Conservation (phyloP, 2,113 vertebrate species). For the Thalassarche chlororhynchos region DNA sequence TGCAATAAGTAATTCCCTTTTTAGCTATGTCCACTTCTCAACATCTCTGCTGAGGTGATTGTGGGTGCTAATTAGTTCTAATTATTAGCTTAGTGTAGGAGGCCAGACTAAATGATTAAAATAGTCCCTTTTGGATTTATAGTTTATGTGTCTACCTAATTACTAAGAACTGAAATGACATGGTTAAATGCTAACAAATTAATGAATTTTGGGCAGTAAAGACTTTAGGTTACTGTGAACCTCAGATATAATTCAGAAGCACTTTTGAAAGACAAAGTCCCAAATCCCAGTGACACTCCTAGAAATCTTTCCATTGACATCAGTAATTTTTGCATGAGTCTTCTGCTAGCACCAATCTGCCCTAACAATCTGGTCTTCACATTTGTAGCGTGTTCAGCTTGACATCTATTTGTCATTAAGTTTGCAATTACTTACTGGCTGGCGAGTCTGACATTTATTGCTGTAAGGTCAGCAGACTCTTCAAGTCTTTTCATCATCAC, state of each 20-base stretch:
- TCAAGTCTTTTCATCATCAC: conserved; percentile 76
- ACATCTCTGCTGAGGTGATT: not conserved
- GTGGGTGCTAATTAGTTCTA: not conserved
- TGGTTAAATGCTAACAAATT: not conserved
- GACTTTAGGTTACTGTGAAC: not conserved
- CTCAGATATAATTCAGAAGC: not conserved
- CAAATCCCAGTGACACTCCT: not conserved
- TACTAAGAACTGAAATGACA: not conserved
- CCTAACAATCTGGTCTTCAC: not conserved
- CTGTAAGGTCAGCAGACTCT: conserved; percentile 40
- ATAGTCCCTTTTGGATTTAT: not conserved
- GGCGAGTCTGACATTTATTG: conserved; percentile 73
- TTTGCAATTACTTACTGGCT: conserved; percentile 75
- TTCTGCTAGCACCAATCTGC: not conserved
- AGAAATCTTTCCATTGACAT: not conserved
- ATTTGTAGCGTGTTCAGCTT: not conserved
- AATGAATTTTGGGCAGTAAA: not conserved
- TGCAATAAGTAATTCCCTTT: not conserved
- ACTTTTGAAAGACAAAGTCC: not conserved
- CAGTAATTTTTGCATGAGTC: not conserved
- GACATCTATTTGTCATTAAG: not conserved
- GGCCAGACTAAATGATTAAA: not conserved
- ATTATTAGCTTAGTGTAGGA: not conserved
- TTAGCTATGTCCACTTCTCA: not conserved
- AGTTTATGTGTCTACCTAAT: not conserved